Conservation (phyloP, 2,113 vertebrate genomes). For the Ibidorhyncha struthersii region DNA sequence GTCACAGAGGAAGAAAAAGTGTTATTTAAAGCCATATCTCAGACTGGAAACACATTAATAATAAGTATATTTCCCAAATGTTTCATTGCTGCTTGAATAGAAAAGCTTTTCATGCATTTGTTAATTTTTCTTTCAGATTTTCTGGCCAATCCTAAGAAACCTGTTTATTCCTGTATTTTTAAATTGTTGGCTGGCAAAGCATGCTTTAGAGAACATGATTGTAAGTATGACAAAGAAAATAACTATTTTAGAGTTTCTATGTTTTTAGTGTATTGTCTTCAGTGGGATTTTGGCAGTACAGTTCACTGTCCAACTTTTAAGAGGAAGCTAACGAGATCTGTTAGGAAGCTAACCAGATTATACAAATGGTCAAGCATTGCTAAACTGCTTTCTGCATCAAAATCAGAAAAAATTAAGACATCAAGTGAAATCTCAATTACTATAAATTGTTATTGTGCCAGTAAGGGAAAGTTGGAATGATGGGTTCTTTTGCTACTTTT, state of each 20-base stretch:
- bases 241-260: neutral
- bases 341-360: neutral
- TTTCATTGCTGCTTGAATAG: neutral
- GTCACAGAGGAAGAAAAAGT: neutral
- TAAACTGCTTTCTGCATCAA: neutral
- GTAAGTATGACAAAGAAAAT: constrained; percentile 77
- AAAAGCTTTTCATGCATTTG: constrained; percentile 7
- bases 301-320: neutral
- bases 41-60: neutral
- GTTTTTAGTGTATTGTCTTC: neutral
- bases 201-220: constrained; percentile 87
- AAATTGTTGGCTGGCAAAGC: constrained; percentile 88
- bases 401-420: neutral
- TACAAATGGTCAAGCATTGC: neutral
- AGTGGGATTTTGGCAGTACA: neutral
- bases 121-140: constrained; percentile 77
- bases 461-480: neutral
- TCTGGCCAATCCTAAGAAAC: constrained; percentile 82
- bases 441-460: neutral
- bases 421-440: neutral
- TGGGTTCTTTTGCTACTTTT: neutral
- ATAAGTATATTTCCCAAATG: neutral
- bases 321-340: neutral
- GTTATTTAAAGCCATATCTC: neutral
- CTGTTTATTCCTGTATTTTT: constrained; percentile 87